These are phyloP conservation scores for Cephus nigrinus DNA, from an alignment of 2,888 invertebrate species.

Conservation along the genomic window DNA sequence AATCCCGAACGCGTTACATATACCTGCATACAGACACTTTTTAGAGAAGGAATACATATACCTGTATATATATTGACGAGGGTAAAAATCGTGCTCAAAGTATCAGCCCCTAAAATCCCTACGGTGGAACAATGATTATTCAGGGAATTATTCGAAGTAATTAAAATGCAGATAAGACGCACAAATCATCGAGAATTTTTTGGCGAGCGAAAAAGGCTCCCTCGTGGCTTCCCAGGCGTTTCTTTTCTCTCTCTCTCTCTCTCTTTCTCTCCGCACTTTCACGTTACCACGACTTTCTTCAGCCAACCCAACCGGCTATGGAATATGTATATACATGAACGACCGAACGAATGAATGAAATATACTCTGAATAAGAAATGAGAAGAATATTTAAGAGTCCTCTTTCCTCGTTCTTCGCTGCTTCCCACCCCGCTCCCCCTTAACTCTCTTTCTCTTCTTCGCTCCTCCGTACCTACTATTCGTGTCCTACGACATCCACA, in stretches of 20 bases:
- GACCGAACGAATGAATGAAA: conserved; percentile 55
- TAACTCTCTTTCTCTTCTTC: too few species aligned
- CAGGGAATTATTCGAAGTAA: conserved; percentile 62
- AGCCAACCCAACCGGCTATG: conserved; percentile 33
- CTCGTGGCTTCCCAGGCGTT: conserved; percentile 29
- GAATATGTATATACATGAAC: conserved; percentile 46
- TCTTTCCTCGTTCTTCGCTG: neutral
- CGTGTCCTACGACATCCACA: too few species aligned
- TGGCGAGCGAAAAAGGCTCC: conserved; percentile 35
- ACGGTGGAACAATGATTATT: conserved; percentile 46
- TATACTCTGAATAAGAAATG: conserved; percentile 62
- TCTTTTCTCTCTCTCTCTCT: conserved; percentile 1
- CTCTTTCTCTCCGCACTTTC: conserved; percentile 11
- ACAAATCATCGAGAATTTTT: conserved; percentile 63
- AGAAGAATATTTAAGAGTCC: conserved; percentile 55
- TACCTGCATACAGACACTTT: conserved; percentile 37
- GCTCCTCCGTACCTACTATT: too few species aligned
- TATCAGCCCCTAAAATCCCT: neutral
- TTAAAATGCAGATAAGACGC: conserved; percentile 65
- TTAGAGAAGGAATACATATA: conserved; percentile 25
- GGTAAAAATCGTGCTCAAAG: conserved; percentile 27
- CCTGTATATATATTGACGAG: neutral
- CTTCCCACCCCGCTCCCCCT: too few species aligned
- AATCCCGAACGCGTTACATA: neutral
- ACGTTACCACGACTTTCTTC: neutral